phyloP scores from a whole-genome alignment of 1,140 invertebrate genomes.

The Apolygus lucorum region DNA sequence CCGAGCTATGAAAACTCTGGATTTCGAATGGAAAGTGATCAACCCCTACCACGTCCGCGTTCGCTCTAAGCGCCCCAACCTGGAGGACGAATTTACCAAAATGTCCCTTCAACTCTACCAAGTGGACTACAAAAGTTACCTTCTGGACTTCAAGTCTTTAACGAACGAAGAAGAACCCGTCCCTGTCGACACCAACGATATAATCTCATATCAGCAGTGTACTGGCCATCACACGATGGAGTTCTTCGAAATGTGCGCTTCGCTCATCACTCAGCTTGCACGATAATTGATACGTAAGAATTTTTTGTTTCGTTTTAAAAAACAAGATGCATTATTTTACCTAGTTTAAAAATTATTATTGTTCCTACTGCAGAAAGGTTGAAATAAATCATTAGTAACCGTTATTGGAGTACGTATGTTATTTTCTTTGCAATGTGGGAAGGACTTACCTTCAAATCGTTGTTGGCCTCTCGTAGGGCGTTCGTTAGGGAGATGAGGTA shows the following conservation, averaged over 20 bases:
- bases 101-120: constrained; percentile 99
- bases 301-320: too few relatives aligned
- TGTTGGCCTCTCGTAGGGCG: constrained; percentile 85
- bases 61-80: constrained; percentile 66
- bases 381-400: too few relatives aligned
- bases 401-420: too few relatives aligned
- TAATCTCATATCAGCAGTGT: constrained; percentile 27
- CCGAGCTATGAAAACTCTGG: constrained; percentile 93
- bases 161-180: constrained; percentile 55
- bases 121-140: constrained; percentile 94
- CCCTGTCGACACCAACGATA: constrained; percentile 35
- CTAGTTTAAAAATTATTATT: background rate
- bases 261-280: constrained; percentile 93
- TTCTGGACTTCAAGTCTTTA: constrained; percentile 95
- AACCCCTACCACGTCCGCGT: constrained; percentile 92
- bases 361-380: background rate
- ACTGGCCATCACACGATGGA: constrained; percentile 89
- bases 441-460: constrained; percentile 75
- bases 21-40: constrained; percentile 98
- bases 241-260: constrained; percentile 99
- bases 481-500: constrained; percentile 85
- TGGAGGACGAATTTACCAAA: constrained; percentile 77
- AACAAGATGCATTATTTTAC: too few relatives aligned
- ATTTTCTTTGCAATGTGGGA: too few relatives aligned
- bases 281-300: constrained; percentile 56